Conservation (phyloP, 2,113 vertebrate species). For the Pseudopodoces humilis region DNA sequence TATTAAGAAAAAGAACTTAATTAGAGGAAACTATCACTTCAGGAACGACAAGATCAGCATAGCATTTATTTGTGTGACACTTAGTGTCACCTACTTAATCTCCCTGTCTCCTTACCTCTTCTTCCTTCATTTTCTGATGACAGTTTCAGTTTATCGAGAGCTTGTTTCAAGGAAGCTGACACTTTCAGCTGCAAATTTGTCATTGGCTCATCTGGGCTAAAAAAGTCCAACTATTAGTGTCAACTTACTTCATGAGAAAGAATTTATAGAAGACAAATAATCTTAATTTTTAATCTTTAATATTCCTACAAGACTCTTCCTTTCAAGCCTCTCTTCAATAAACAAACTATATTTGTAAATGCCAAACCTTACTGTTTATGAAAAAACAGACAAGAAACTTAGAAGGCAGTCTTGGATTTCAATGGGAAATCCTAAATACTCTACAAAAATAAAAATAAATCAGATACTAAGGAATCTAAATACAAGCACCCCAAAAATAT, state of each 20-base stretch:
- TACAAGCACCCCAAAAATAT: background rate
- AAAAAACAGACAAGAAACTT: background rate
- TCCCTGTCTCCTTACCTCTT: slow-evolving; percentile 75
- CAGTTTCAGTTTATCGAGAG: slow-evolving; percentile 89
- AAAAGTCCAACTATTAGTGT: background rate
- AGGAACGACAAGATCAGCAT: background rate
- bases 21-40: background rate
- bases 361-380: background rate
- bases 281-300: background rate
- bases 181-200: slow-evolving; percentile 87
- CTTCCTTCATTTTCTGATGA: slow-evolving; percentile 77
- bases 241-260: background rate
- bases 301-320: background rate
- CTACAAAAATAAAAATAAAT: background rate
- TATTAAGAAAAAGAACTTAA: background rate
- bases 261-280: background rate
- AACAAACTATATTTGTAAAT: background rate
- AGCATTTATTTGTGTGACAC: background rate
- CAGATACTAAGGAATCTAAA: background rate
- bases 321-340: background rate
- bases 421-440: background rate
- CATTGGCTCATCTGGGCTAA: slow-evolving; percentile 90
- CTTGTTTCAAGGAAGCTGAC: slow-evolving; percentile 90
- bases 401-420: background rate
- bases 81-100: background rate